phyloP scores from a whole-genome alignment of 23 tunicate genomes.

The Styela clava region DNA sequence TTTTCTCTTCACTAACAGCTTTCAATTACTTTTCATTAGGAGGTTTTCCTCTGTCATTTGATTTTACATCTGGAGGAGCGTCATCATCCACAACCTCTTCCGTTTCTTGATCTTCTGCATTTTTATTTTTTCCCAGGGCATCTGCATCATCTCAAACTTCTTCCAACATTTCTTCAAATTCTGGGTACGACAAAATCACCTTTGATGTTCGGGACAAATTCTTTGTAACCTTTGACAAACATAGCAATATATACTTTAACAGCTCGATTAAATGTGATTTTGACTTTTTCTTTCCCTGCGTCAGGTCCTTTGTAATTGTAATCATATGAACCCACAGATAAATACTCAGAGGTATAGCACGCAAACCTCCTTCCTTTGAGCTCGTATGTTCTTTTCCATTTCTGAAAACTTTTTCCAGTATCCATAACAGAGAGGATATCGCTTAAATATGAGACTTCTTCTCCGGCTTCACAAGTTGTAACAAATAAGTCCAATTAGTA shows the following conservation, averaged over 20 bases:
- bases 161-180: constrained; percentile 37
- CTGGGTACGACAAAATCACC: constrained; percentile 36
- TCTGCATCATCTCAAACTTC: constrained; percentile 39
- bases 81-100: constrained; percentile 51
- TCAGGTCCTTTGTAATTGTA: constrained; percentile 78
- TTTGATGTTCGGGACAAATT: constrained; percentile 63
- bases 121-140: constrained; percentile 18
- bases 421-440: constrained; percentile 91
- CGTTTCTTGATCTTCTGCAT: constrained; percentile 14
- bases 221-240: constrained; percentile 26
- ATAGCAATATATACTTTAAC: not conserved
- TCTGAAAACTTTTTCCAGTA: constrained; percentile 99
- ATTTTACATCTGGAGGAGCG: constrained; percentile 69
- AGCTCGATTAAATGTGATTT: too few species aligned
- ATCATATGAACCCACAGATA: constrained; percentile 88
- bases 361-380: constrained; percentile 79
- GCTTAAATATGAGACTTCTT: constrained; percentile 35
- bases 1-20: constrained; percentile 38
- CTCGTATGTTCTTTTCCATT: constrained; percentile 63
- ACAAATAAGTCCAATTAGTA: constrained; percentile 84
- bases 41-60: constrained; percentile 61
- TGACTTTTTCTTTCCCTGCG: constrained; percentile 68
- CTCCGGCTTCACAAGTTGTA: constrained; percentile 86
- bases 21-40: constrained; percentile 72
- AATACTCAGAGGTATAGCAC: constrained; percentile 85